phyloP scores from a whole-genome alignment of 2,888 invertebrate genomes.

The Allophyes oxyacanthae region DNA sequence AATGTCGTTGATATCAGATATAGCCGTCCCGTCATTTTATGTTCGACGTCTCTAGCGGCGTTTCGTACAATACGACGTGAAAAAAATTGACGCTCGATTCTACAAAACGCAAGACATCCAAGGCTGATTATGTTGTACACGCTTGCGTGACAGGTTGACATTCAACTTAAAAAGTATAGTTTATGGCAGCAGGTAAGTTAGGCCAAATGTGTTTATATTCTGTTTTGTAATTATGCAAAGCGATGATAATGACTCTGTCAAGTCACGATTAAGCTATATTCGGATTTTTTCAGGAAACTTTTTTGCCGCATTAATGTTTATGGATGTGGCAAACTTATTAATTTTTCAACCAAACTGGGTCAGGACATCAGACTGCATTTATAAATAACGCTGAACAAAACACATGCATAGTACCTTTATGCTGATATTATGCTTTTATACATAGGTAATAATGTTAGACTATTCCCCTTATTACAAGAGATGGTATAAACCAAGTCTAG shows the following conservation, averaged over 20 bases:
- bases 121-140: slow-evolving; percentile 69
- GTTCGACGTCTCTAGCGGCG: slow-evolving; percentile 13
- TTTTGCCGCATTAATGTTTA: slow-evolving; percentile 42
- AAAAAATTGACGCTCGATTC: slow-evolving; percentile 59
- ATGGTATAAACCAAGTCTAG: too few relatives aligned
- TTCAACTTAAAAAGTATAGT: slow-evolving; percentile 73
- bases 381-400: slow-evolving; percentile 25
- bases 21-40: slow-evolving; percentile 21
- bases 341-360: slow-evolving; percentile 48
- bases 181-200: slow-evolving; percentile 63
- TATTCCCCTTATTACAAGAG: too few relatives aligned
- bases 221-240: slow-evolving; percentile 75
- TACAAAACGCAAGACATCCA: slow-evolving; percentile 40
- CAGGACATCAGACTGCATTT: slow-evolving; percentile 26
- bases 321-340: slow-evolving; percentile 39
- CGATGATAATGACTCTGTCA: slow-evolving; percentile 69
- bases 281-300: slow-evolving; percentile 56
- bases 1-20: slow-evolving; percentile 20
- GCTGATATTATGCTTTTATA: too few relatives aligned
- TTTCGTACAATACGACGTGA: slow-evolving; percentile 42
- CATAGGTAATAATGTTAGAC: background rate
- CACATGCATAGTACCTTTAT: slow-evolving; percentile 5
- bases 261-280: slow-evolving; percentile 70
- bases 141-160: slow-evolving; percentile 80
- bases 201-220: slow-evolving; percentile 73